Evolutionary conservation across 2,888 invertebrate species (phyloP).

Genomic region (Microctonus aethiopoides): DNA sequence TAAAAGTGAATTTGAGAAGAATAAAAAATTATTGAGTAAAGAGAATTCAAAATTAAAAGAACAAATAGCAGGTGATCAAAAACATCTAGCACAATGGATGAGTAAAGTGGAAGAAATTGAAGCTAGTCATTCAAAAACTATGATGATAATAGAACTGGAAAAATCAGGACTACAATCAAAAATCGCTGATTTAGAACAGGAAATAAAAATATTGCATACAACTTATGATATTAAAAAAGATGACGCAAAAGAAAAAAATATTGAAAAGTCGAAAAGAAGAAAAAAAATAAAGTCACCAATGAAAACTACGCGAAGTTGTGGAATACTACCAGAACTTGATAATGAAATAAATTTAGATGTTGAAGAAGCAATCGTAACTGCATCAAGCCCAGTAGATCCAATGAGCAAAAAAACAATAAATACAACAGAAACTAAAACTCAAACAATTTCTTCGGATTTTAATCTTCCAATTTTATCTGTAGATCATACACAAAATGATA

Average conservation of each 20-base stretch:
- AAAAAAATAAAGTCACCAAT: neutral
- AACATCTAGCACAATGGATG: constrained; percentile 50
- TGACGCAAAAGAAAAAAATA: constrained; percentile 25
- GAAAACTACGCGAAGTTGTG: neutral
- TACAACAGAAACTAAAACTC: neutral
- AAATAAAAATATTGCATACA: constrained; percentile 44
- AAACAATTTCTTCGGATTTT: neutral
- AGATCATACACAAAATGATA: neutral
- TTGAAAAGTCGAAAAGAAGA: constrained; percentile 20
- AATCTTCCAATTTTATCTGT: neutral
- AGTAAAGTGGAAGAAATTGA: constrained; percentile 52
- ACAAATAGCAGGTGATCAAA: constrained; percentile 49
- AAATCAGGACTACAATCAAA: constrained; percentile 35
- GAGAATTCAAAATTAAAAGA: constrained; percentile 42
- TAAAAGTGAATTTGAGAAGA: constrained; percentile 19
- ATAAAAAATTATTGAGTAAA: constrained; percentile 36
- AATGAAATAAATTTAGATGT: neutral
- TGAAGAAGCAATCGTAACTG: neutral
- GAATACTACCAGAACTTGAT: neutral
- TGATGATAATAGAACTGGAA: constrained; percentile 44
- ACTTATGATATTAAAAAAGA: constrained; percentile 27
- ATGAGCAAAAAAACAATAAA: neutral
- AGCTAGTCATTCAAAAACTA: constrained; percentile 35
- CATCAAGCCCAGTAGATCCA: neutral
- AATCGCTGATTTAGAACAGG: constrained; percentile 24